Evolutionary conservation across 2,888 invertebrate genomes (phyloP), one percentile per base, ranked within the genome.

Genomic region (Pyrrhosoma nymphula): DNA sequence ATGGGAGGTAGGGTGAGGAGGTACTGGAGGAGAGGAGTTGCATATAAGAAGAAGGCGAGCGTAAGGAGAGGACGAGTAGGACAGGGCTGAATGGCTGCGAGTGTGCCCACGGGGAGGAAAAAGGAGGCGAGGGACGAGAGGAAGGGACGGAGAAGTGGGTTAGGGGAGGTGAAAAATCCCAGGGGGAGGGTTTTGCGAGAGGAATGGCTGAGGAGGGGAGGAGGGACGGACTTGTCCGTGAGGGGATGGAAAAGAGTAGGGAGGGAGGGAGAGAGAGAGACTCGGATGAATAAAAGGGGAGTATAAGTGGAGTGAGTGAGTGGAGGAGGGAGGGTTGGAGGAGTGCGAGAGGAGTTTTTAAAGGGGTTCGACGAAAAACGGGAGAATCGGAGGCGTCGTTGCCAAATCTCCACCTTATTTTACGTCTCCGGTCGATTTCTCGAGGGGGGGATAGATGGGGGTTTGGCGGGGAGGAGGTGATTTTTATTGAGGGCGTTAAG

Each of bases 361-460:
- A 91, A 93, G 93, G 93, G 69, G 39, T 93, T 91, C 91, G 91
- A 63, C 93, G 35, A 93, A 93, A 93, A 47, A 60, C 60, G 47
- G 69, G 93, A 63, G 69, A 91, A 93, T 93, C 47, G 69, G 69
- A 39, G 47, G 93, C 93, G 93, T 47, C 39, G 93, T 93, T 93
- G 69, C 69, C 93, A 75, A 93, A 93, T 93, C 75, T 93, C 69
- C 47, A 47, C 35, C 39, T 63, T 26, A n/a, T 75, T 93, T 93
- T 93, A 47, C 91, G 91, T 91, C 60, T 39, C 63, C 63, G 91
- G 60, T 63, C 91, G 91, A 89, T 89, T 89, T 89, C 89, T 89
- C 55, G 55, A 26, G n/a, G 56, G 56, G 60, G 60, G 60, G 60
- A 20, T 3, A 20, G 3, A 26, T 20, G n/a, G 69, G 82, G 18